Evolutionary conservation across 2,797 vertebrate genomes (phyloP).

Genomic region (Amblyraja radiata): DNA sequence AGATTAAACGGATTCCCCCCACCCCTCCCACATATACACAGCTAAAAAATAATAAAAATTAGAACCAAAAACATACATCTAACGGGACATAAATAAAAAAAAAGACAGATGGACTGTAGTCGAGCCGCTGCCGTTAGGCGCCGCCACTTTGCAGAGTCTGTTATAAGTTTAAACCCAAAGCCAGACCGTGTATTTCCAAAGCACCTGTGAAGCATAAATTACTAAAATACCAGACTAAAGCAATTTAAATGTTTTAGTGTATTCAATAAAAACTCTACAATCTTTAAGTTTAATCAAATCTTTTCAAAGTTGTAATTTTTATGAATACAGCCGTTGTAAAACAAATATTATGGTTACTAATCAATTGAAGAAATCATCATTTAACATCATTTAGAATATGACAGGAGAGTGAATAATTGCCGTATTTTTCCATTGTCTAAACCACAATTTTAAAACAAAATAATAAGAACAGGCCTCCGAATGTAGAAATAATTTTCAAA

Average conservation of each 20-base stretch:
- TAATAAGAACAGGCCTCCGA: not conserved
- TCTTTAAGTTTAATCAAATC: not conserved
- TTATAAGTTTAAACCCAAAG: not conserved
- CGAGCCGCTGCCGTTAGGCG: no score
- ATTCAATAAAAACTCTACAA: not conserved
- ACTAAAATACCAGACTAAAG: not conserved
- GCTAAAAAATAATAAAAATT: no score
- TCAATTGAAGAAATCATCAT: not conserved
- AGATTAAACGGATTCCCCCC: no score
- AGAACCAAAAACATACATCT: no score
- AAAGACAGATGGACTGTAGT: no score
- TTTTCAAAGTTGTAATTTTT: not conserved
- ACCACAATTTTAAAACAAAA: not conserved
- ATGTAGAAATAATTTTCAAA: not conserved
- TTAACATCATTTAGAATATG: not conserved
- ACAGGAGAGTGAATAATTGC: not conserved
- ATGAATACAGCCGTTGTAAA: not conserved
- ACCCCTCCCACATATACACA: no score
- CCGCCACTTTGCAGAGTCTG: not conserved
- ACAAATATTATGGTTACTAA: not conserved
- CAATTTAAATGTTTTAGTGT: not conserved
- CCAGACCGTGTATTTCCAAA: not conserved
- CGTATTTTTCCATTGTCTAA: not conserved
- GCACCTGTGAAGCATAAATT: conserved; percentile 12
- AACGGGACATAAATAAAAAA: no score